Evolutionary conservation across 2,113 vertebrate species (phyloP).

Genomic region (Heterochromis multidens): DNA sequence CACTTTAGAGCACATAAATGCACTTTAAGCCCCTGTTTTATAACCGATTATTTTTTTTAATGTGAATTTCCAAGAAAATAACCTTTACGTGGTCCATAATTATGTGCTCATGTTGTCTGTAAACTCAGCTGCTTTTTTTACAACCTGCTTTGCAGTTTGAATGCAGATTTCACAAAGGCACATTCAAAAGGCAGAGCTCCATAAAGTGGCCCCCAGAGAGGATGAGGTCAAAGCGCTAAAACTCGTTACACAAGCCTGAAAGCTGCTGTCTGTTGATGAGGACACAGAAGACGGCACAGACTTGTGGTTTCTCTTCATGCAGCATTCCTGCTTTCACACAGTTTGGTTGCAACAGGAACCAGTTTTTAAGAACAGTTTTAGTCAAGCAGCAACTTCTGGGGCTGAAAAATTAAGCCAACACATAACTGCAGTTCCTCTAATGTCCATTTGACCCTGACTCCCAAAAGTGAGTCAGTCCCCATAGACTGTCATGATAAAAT

Average conservation of each 20-base stretch:
- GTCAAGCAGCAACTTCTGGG: background rate
- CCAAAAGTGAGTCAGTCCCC: too few species aligned
- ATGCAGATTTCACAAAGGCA: background rate
- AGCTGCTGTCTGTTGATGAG: background rate
- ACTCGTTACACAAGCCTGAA: background rate
- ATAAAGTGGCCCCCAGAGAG: background rate
- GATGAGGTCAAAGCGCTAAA: conserved; percentile 18
- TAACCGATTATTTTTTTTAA: background rate
- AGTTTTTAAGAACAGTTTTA: too few species aligned
- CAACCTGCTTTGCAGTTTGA: background rate
- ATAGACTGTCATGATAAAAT: too few species aligned
- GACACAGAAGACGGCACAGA: background rate
- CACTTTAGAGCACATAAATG: background rate
- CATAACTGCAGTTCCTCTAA: too few species aligned
- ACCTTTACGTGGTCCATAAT: background rate
- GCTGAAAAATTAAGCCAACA: too few species aligned
- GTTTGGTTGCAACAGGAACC: background rate
- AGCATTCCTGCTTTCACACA: background rate
- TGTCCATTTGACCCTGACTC: too few species aligned
- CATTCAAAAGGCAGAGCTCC: conserved; percentile 1
- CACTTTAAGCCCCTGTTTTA: background rate
- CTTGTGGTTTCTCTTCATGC: background rate
- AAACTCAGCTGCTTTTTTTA: background rate
- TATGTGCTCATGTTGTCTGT: background rate
- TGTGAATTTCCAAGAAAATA: background rate